A percentile compares a stretch with the other conserved stretches of the same genome.
These are phyloP conservation scores for Fulica atra DNA, from an alignment of 2,113 vertebrate species.

Conservation along the genomic window DNA sequence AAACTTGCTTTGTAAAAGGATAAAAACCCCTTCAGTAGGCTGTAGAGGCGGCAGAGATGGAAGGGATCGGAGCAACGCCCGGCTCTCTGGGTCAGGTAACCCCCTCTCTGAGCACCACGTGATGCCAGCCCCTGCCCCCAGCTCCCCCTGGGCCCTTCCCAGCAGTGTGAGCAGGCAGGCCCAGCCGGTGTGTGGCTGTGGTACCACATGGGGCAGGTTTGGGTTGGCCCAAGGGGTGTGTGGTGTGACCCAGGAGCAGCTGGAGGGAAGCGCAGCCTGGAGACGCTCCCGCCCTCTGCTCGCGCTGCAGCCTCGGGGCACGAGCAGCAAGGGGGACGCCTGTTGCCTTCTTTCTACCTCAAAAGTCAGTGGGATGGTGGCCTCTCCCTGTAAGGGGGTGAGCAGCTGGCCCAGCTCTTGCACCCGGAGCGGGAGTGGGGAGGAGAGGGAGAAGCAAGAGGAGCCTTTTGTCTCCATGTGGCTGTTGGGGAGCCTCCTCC, in stretches of 20 bases:
- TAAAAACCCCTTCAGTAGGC: background rate
- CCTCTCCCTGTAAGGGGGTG: background rate
- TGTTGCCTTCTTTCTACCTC: slow-evolving; percentile 76
- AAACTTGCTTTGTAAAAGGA: background rate
- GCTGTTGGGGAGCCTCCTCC: background rate
- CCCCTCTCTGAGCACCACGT: background rate
- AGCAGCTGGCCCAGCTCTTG: background rate
- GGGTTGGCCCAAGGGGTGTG: background rate
- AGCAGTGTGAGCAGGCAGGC: background rate
- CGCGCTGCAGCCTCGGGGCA: background rate
- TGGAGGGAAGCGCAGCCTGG: background rate
- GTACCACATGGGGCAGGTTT: background rate
- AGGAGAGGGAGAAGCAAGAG: background rate
- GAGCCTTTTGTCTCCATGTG: background rate
- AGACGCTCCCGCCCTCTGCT: background rate
- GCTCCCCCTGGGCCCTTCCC: background rate
- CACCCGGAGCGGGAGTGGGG: background rate
- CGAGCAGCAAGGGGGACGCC: background rate
- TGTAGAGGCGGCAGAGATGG: background rate
- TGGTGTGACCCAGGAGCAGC: background rate
- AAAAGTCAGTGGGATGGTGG: slow-evolving; percentile 23
- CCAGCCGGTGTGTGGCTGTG: background rate
- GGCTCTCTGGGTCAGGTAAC: background rate
- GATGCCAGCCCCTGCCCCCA: background rate
- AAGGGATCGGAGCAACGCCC: background rate